A percentile compares a stretch with the other conserved stretches of the same genome.
Evolutionary conservation across 1,140 invertebrate genomes (phyloP).

Genomic region (Dermatophagoides farinae): DNA sequence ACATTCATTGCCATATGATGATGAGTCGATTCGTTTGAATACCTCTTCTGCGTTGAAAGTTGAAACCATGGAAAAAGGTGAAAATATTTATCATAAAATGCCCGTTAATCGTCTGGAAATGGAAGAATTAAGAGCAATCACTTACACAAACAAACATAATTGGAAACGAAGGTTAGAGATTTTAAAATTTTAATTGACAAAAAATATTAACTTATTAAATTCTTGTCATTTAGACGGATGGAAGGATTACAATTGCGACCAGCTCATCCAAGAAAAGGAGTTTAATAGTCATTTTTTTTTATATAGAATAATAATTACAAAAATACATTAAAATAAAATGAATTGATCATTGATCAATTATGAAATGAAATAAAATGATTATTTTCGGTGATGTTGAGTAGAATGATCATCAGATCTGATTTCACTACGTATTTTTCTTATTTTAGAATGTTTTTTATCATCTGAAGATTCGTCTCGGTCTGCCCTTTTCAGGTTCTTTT

Average conservation of each 20-base stretch:
- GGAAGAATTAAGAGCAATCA: slow-evolving; percentile 45
- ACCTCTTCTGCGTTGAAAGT: slow-evolving; percentile 38
- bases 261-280: slow-evolving; percentile 6
- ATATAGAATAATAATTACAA: not conserved
- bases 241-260: not conserved
- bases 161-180: slow-evolving; percentile 33
- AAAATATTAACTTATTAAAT: not conserved
- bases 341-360: not conserved
- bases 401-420: not conserved
- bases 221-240: not conserved
- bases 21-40: not conserved
- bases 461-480: not conserved
- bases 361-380: not conserved
- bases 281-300: slow-evolving; percentile 1
- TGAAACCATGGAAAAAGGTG: slow-evolving; percentile 34
- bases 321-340: not conserved
- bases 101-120: slow-evolving; percentile 25
- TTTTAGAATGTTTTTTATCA: not conserved
- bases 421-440: not conserved
- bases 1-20: slow-evolving; percentile 33
- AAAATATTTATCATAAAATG: slow-evolving; percentile 39
- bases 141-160: slow-evolving; percentile 52
- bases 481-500: not conserved
- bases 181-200: not conserved
- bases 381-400: not conserved